Conservation (phyloP, 2,113 vertebrate species). For the Laticauda colubrina region DNA sequence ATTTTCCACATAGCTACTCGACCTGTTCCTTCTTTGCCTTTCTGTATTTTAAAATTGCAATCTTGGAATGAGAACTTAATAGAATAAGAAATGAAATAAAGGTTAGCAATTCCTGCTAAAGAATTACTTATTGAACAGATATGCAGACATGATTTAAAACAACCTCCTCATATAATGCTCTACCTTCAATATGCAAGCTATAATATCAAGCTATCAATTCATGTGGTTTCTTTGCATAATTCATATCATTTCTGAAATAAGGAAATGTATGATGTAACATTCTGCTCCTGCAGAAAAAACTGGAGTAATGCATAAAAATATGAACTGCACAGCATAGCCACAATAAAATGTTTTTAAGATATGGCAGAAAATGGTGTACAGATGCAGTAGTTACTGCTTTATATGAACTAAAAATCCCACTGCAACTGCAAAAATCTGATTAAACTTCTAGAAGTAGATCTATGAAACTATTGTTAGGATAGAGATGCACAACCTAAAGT, state of each 20-base stretch:
- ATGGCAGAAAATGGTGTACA: not conserved
- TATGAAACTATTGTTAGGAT: not conserved
- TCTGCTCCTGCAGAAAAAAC: not conserved
- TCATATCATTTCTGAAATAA: not conserved
- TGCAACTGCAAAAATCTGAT: not conserved
- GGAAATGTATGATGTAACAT: not conserved
- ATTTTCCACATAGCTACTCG: slow-evolving; percentile 77
- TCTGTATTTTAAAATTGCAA: slow-evolving; percentile 73
- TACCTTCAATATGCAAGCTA: not conserved
- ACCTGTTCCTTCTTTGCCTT: slow-evolving; percentile 72
- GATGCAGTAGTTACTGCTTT: not conserved
- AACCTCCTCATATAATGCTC: not conserved
- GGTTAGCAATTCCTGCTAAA: slow-evolving; percentile 16
- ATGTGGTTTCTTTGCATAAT: not conserved
- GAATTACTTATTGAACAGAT: not conserved
- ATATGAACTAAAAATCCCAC: not conserved
- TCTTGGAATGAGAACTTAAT: slow-evolving; percentile 75
- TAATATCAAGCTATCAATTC: not conserved
- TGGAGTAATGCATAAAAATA: not conserved
- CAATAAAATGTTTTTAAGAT: not conserved
- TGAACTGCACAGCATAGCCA: not conserved
- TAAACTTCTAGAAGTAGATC: not conserved
- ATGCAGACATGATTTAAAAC: not conserved
- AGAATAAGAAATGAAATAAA: slow-evolving; percentile 16
- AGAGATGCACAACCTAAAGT: not conserved